Evolutionary conservation across 1,140 invertebrate genomes (phyloP), one percentile per base, ranked within the genome.

Genomic region (Papilio xuthus): DNA sequence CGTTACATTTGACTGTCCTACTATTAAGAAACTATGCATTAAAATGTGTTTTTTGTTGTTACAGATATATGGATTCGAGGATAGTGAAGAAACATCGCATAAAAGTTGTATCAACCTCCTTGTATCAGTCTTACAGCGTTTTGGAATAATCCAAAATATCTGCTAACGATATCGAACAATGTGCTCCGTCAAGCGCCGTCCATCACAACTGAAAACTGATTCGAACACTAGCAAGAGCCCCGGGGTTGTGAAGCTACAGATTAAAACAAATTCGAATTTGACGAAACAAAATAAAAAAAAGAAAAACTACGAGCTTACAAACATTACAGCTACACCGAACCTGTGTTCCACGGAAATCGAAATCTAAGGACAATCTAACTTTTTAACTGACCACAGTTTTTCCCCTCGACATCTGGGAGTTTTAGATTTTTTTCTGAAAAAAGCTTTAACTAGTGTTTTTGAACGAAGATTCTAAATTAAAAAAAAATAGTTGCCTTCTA

Each of bases 11-110:
- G 12, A 15, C 13, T 44, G 42, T 44, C 12, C 12, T 12, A 15
- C 42, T 44, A 44, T 20, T 60, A 60, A 60, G 7, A 60, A 60
- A 60, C n/a, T 60, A 60, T 60, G 0, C n/a, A 60, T 60, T 26
- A 69, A 23, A n/a, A 47, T 1, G 15, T 70, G 13, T 76, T 78
- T 83, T 82, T 26, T 23, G 32, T 91, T 89, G 86, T 91, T 92
- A 13, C 90, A 93, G 91, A 88, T 92, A 85, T 78, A 93, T 93
- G 91, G 91, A 86, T 88, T 81, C 84, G 56, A 83, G 63, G 12
- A 85, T 86, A 82, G 83, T 85, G 67, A 89, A 89, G 82, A 89
- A 86, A 37, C 89, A 89, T 60, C 84, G 83, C 56, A 82, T 83
- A 83, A 84, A 88, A 84, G 70, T 79, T 7, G 56, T 44, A 37